A percentile compares a stretch with the other conserved stretches of the same genome.
Conservation (phyloP, 1,140 invertebrate species). For the Helicoverpa zea region DNA sequence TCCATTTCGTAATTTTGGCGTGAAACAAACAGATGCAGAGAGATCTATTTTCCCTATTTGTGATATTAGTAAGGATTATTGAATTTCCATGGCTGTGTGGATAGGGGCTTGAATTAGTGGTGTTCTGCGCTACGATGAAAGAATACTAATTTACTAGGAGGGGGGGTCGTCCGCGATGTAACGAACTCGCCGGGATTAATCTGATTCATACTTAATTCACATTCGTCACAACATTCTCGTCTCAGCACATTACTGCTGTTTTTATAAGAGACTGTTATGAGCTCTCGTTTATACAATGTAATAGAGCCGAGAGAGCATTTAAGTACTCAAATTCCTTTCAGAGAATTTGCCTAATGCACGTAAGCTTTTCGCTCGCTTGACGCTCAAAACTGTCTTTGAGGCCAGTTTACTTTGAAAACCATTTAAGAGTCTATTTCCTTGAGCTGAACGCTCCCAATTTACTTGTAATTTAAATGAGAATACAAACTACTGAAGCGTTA, state of each 20-base stretch:
- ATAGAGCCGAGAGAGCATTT: neutral
- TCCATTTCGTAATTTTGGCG: too few species aligned
- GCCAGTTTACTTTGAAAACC: slow-evolving; percentile 19
- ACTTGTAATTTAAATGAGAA: slow-evolving; percentile 23
- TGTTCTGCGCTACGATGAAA: neutral
- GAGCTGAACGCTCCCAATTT: slow-evolving; percentile 13
- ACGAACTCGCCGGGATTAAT: slow-evolving; percentile 41
- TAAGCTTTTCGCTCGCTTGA: slow-evolving; percentile 16
- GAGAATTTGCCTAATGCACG: slow-evolving; percentile 27
- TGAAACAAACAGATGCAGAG: too few species aligned
- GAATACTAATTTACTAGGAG: slow-evolving; percentile 45
- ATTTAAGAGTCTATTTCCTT: slow-evolving; percentile 9
- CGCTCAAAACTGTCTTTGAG: slow-evolving; percentile 24
- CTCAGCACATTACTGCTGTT: neutral
- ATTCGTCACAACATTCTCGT: slow-evolving; percentile 13
- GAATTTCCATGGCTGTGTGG: neutral
- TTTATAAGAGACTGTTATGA: neutral
- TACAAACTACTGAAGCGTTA: slow-evolving; percentile 1
- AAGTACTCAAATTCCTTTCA: slow-evolving; percentile 26
- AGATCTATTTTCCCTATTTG: too few species aligned
- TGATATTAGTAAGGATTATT: too few species aligned
- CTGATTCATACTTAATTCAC: slow-evolving; percentile 40
- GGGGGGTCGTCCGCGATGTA: slow-evolving; percentile 9
- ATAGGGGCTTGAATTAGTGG: slow-evolving; percentile 36
- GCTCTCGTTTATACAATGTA: neutral